These are phyloP conservation scores for Varanus salvator DNA, from an alignment of 2,113 vertebrate genomes.

Conservation along the genomic window DNA sequence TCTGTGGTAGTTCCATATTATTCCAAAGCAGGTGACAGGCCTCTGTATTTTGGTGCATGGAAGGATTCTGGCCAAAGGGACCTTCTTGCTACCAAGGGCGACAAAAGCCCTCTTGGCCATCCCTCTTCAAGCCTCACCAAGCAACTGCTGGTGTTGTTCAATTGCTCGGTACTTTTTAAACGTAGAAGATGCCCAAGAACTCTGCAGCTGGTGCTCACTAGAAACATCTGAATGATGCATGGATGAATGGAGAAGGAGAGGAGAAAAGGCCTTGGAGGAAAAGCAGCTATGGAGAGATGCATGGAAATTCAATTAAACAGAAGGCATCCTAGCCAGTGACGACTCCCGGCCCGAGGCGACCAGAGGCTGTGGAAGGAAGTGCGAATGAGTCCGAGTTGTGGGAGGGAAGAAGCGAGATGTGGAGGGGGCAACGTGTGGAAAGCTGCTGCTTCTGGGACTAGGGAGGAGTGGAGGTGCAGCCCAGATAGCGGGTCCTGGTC, in stretches of 20 bases:
- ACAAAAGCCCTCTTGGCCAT: conserved; percentile 24
- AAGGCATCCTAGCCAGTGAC: conserved; percentile 50
- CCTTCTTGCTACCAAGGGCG: background rate
- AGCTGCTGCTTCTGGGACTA: conserved; percentile 42
- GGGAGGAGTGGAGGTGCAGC: conserved; percentile 35
- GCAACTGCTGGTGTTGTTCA: conserved; percentile 25
- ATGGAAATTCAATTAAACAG: conserved; percentile 69
- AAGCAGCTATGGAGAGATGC: conserved; percentile 50
- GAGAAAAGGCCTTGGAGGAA: conserved; percentile 45
- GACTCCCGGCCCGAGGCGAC: conserved; percentile 49
- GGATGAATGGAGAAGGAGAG: conserved; percentile 53
- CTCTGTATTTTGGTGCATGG: background rate
- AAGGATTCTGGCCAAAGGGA: background rate
- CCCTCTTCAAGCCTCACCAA: conserved; percentile 47
- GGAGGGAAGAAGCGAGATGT: conserved; percentile 1
- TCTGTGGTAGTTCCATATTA: background rate
- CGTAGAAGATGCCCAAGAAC: conserved; percentile 67
- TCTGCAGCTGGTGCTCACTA: conserved; percentile 69
- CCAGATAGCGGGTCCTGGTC: background rate
- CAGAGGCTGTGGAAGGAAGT: background rate
- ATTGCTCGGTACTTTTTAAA: conserved; percentile 62
- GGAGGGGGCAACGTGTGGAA: conserved; percentile 32
- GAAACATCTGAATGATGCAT: conserved; percentile 48
- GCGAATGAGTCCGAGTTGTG: background rate
- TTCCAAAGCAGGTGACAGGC: background rate